Percentiles rank a stretch among this genome's conserved stretches.
These are phyloP conservation scores for Mormyrus iriodes DNA, from an alignment of 2,113 vertebrate species.

Conservation along the genomic window DNA sequence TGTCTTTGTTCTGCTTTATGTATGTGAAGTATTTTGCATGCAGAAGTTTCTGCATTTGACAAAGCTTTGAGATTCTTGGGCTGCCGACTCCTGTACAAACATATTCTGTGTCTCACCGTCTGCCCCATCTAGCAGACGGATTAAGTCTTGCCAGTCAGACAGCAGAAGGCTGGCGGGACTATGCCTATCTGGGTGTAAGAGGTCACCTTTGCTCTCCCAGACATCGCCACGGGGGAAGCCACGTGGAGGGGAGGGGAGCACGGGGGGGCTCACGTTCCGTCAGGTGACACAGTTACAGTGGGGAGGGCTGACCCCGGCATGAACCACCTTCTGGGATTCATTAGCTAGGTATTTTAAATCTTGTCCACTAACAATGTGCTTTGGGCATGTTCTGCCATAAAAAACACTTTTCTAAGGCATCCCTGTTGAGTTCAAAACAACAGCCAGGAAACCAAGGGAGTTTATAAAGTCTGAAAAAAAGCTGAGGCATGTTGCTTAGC, in stretches of 20 bases:
- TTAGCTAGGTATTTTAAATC: conserved; percentile 47
- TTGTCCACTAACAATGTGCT: conserved; percentile 50
- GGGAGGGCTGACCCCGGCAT: conserved; percentile 38
- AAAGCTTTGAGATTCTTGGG: not conserved
- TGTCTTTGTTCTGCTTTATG: not conserved
- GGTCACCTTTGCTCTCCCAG: conserved; percentile 1
- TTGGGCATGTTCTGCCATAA: conserved; percentile 47
- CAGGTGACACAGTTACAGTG: conserved; percentile 26
- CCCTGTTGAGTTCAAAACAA: conserved; percentile 50
- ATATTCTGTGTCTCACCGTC: conserved; percentile 30
- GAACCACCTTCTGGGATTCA: conserved; percentile 46
- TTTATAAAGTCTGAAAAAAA: conserved; percentile 28
- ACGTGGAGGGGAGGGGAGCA: conserved; percentile 3
- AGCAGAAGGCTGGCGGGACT: not conserved
- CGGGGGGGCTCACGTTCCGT: not conserved
- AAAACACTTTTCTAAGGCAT: conserved; percentile 44
- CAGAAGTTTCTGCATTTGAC: not conserved
- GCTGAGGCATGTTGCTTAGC: conserved; percentile 9
- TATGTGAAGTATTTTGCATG: not conserved
- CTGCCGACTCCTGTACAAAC: conserved; percentile 24
- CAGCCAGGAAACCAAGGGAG: conserved; percentile 39
- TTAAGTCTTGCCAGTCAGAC: not conserved
- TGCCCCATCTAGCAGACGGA: not conserved
- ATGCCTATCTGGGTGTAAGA: not conserved
- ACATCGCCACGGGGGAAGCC: conserved; percentile 9